phyloP scores from a whole-genome alignment of 2,797 vertebrate species.

The Parambassis ranga region DNA sequence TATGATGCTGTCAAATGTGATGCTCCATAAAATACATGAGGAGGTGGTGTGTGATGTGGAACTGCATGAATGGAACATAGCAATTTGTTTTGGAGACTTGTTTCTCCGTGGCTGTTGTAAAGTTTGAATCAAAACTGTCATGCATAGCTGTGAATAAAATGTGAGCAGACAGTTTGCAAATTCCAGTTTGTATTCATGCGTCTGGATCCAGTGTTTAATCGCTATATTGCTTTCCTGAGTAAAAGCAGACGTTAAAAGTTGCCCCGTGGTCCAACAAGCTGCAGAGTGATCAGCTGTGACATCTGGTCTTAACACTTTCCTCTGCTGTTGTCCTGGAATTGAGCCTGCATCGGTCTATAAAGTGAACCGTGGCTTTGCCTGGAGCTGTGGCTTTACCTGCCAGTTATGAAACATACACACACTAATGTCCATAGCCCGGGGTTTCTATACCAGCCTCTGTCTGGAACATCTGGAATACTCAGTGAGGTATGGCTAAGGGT shows the following conservation, averaged over 20 bases:
- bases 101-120: no score
- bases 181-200: slow-evolving; percentile 14
- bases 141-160: not conserved
- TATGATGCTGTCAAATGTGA: no score
- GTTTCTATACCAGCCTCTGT: slow-evolving; percentile 11
- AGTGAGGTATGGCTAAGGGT: not conserved
- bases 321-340: slow-evolving; percentile 74
- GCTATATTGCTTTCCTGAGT: slow-evolving; percentile 9
- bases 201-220: not conserved
- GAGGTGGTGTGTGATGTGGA: no score
- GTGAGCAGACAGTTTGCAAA: slow-evolving; percentile 7
- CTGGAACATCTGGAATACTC: slow-evolving; percentile 25
- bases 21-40: no score
- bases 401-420: slow-evolving; percentile 29
- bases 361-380: slow-evolving; percentile 72
- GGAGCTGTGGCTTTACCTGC: slow-evolving; percentile 69
- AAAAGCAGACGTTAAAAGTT: slow-evolving; percentile 39
- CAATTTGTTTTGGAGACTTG: no score
- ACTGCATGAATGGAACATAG: no score
- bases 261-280: slow-evolving; percentile 26
- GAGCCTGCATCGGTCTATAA: slow-evolving; percentile 71
- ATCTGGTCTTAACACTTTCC: slow-evolving; percentile 83
- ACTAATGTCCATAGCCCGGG: not conserved
- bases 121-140: not conserved
- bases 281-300: slow-evolving; percentile 82